phyloP scores from a whole-genome alignment of 2,797 vertebrate genomes.

The Cyprinella venusta region DNA sequence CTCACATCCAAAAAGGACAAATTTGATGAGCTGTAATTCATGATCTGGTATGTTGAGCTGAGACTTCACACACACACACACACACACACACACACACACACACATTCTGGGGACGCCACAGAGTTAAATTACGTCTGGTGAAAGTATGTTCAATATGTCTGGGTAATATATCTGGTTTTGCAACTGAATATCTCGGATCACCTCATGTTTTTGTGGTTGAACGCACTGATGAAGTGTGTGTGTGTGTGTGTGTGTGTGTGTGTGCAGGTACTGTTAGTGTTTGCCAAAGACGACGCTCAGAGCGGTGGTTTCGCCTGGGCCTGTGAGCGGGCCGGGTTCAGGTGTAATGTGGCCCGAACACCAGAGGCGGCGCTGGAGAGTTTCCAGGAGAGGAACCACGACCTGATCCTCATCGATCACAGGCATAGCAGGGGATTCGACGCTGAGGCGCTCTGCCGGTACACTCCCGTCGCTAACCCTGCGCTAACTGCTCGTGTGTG shows the following conservation, averaged over 20 bases:
- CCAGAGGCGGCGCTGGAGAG: slow-evolving; percentile 89
- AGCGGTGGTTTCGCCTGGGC: slow-evolving; percentile 94
- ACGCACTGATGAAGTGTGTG: not conserved
- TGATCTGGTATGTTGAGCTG: too few relatives aligned
- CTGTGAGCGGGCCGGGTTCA: slow-evolving; percentile 93
- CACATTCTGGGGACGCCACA: too few relatives aligned
- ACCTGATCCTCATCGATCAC: slow-evolving; percentile 97
- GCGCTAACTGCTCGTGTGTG: too few relatives aligned
- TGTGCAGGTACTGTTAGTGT: slow-evolving; percentile 96
- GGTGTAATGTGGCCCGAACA: slow-evolving; percentile 85
- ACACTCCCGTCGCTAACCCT: slow-evolving; percentile 35
- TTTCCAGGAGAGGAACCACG: slow-evolving; percentile 93
- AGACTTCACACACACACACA: too few relatives aligned
- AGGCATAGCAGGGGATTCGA: slow-evolving; percentile 94
- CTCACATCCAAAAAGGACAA: too few relatives aligned
- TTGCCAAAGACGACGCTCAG: slow-evolving; percentile 98
- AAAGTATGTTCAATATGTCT: too few relatives aligned
- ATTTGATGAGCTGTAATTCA: too few relatives aligned
- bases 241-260: slow-evolving; percentile 22
- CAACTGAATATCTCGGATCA: not conserved
- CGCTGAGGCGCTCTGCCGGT: slow-evolving; percentile 96
- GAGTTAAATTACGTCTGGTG: too few relatives aligned
- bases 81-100: too few relatives aligned
- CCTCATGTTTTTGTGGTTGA: not conserved
- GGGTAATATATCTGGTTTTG: not conserved